These are phyloP conservation scores for Platysternon megacephalum DNA, from an alignment of 2,113 vertebrate genomes.

Conservation along the genomic window DNA sequence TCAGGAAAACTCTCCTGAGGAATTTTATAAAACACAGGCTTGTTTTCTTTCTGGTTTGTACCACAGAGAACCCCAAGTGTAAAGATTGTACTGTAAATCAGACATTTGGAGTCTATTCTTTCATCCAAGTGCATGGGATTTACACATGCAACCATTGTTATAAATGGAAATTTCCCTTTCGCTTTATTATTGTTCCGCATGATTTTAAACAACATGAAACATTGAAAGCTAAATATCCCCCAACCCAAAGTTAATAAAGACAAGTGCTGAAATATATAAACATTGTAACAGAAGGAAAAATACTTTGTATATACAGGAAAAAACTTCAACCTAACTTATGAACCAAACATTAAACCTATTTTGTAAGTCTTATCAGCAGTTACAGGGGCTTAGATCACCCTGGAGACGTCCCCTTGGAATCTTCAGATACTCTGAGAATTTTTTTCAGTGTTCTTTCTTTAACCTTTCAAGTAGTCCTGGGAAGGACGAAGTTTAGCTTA, in stretches of 20 bases:
- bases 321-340: neutral
- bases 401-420: neutral
- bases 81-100: neutral
- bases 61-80: neutral
- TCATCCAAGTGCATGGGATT: neutral
- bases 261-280: neutral
- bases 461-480: neutral
- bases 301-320: neutral
- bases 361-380: neutral
- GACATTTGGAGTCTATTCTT: neutral
- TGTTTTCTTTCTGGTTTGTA: neutral
- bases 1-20: neutral
- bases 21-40: neutral
- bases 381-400: neutral
- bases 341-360: neutral
- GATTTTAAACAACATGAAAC: neutral
- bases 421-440: neutral
- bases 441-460: neutral
- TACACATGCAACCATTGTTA: neutral
- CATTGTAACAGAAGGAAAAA: neutral
- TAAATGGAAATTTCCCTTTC: neutral
- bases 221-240: neutral
- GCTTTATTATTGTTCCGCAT: neutral
- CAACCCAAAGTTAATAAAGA: neutral
- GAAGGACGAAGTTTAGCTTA: neutral